A percentile compares a stretch with the other conserved stretches of the same genome.
phyloP scores from a whole-genome alignment of 1,140 invertebrate species.

The Drosophila mayri region DNA sequence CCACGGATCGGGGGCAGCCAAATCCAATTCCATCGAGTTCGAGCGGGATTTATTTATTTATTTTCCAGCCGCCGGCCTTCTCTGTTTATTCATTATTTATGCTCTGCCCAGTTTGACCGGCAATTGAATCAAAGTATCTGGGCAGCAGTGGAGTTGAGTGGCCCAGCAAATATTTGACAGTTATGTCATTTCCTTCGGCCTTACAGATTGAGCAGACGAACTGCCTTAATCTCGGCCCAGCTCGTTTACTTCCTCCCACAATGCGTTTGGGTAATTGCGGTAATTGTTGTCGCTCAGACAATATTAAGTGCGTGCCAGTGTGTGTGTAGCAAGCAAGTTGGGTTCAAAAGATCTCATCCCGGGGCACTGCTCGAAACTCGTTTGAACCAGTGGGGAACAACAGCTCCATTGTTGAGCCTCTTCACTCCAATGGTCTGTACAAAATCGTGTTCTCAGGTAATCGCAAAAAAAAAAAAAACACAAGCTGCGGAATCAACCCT shows the following conservation, averaged over 20 bases:
- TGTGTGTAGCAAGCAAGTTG: constrained; percentile 26
- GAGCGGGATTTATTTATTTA: constrained; percentile 58
- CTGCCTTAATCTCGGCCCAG: constrained; percentile 59
- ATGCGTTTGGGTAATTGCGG: constrained; percentile 57
- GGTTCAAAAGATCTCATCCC: constrained; percentile 36
- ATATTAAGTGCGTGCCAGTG: constrained; percentile 54
- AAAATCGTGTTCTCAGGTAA: constrained; percentile 21
- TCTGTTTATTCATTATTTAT: constrained; percentile 22
- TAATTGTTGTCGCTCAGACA: constrained; percentile 67
- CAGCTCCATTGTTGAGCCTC: constrained; percentile 27
- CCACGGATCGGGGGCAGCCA: constrained; percentile 1
- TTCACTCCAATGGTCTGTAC: background rate
- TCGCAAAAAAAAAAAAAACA: background rate
- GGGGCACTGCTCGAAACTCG: constrained; percentile 42
- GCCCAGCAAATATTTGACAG: constrained; percentile 30
- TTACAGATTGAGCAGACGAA: constrained; percentile 15
- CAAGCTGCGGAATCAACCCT: constrained; percentile 5
- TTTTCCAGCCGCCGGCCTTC: constrained; percentile 3
- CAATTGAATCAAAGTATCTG: constrained; percentile 23
- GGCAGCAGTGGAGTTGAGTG: constrained; percentile 11
- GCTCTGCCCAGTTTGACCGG: background rate
- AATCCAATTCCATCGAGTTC: constrained; percentile 43
- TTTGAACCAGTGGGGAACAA: constrained; percentile 51
- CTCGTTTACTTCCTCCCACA: constrained; percentile 74
- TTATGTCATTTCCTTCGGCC: constrained; percentile 66